Percentiles rank a stretch among this genome's conserved stretches.
phyloP scores from a whole-genome alignment of 2,113 vertebrate genomes.

The Montifringilla adamsi region DNA sequence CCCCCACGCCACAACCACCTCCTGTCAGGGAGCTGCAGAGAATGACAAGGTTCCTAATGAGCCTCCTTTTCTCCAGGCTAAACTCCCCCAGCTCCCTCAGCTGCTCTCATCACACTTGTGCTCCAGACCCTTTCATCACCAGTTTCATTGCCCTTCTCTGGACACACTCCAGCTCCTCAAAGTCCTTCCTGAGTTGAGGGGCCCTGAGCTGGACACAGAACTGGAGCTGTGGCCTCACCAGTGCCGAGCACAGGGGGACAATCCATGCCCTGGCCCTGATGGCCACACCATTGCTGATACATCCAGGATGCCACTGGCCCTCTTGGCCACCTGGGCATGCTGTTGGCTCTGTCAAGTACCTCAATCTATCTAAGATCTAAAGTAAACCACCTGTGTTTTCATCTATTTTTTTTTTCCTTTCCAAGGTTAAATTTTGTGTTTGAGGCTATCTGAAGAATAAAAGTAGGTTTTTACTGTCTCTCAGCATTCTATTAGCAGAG shows the following conservation, averaged over 20 bases:
- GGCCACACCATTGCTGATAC: neutral
- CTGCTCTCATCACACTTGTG: neutral
- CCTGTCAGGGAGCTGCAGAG: neutral
- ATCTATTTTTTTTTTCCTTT: neutral
- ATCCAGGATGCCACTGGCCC: neutral
- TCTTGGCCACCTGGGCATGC: fast-evolving
- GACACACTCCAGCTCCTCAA: fast-evolving
- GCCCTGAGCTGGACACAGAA: fast-evolving
- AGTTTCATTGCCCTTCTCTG: neutral
- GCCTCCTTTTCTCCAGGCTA: neutral
- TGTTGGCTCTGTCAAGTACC: neutral
- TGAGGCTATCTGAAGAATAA: neutral
- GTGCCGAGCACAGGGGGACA: fast-evolving
- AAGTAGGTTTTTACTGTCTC: neutral
- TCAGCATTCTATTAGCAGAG: neutral
- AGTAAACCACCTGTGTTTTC: neutral
- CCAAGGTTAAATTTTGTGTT: neutral
- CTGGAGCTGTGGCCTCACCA: fast-evolving
- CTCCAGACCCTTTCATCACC: neutral
- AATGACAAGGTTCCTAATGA: neutral
- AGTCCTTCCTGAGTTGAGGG: neutral
- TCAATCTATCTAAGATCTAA: neutral
- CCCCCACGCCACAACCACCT: fast-evolving
- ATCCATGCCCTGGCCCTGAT: neutral
- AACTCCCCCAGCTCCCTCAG: neutral